A percentile compares a stretch with the other conserved stretches of the same genome.
phyloP scores from a whole-genome alignment of 2,797 vertebrate genomes.

The Microchirus variegatus region DNA sequence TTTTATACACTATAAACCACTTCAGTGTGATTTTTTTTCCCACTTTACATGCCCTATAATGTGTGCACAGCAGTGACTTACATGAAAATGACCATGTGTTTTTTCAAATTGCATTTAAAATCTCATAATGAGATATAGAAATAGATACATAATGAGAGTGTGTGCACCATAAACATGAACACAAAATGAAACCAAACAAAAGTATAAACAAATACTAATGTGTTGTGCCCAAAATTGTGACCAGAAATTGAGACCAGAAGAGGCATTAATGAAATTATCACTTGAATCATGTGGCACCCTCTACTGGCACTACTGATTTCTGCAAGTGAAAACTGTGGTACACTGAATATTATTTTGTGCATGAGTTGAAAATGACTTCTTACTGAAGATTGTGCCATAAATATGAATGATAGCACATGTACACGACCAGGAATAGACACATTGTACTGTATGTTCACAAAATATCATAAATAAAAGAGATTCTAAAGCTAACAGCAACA shows the following conservation, averaged over 20 bases:
- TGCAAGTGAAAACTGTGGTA: constrained; percentile 29
- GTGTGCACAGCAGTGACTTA: neutral
- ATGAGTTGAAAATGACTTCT: constrained; percentile 2
- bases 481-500: neutral
- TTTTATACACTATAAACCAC: neutral
- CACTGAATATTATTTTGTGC: neutral
- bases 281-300: constrained; percentile 46
- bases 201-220: neutral
- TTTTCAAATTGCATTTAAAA: too few relatives aligned
- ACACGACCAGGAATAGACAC: neutral
- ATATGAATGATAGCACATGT: neutral
- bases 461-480: neutral
- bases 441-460: neutral
- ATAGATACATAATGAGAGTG: neutral
- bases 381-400: neutral
- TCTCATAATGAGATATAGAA: too few relatives aligned
- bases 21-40: too few relatives aligned
- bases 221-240: neutral
- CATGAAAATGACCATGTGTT: too few relatives aligned
- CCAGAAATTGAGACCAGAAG: neutral
- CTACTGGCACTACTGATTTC: constrained; percentile 47
- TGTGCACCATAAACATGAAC: neutral
- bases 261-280: constrained; percentile 13
- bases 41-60: too few relatives aligned
- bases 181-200: neutral